These are phyloP conservation scores for Drosophila nr. fundita DNA, from an alignment of 2,888 invertebrate genomes.

Conservation along the genomic window DNA sequence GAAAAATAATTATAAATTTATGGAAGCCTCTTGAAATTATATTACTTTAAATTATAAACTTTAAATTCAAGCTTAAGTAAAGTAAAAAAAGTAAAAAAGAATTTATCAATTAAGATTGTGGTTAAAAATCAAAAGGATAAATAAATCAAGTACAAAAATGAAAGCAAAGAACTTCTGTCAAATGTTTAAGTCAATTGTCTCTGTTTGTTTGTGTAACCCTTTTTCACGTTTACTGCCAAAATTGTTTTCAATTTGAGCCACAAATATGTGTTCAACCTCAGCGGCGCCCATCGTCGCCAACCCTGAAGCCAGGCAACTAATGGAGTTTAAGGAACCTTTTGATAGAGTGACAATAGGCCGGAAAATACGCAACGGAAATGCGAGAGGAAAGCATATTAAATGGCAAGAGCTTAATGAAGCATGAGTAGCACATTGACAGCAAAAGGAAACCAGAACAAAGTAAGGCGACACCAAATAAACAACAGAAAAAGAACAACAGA, in stretches of 20 bases:
- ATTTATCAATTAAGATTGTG: background rate
- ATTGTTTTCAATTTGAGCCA: slow-evolving; percentile 65
- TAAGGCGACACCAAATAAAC: slow-evolving; percentile 46
- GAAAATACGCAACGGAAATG: slow-evolving; percentile 61
- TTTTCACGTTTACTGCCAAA: slow-evolving; percentile 38
- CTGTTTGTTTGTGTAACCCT: slow-evolving; percentile 59
- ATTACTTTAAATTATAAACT: background rate
- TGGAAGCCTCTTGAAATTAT: no score
- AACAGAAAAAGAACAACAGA: background rate
- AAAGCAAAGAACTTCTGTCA: background rate
- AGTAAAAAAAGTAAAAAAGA: background rate
- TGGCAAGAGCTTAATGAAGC: slow-evolving; percentile 77
- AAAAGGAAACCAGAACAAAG: slow-evolving; percentile 54
- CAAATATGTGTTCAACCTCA: slow-evolving; percentile 34
- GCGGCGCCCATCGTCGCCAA: background rate
- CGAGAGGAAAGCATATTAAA: slow-evolving; percentile 72
- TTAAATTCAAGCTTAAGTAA: background rate
- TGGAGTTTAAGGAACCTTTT: slow-evolving; percentile 54
- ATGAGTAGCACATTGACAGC: slow-evolving; percentile 52
- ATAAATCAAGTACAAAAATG: background rate
- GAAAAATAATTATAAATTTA: background rate
- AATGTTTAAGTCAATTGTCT: slow-evolving; percentile 16
- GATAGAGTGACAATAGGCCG: slow-evolving; percentile 69
- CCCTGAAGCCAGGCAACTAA: slow-evolving; percentile 8
- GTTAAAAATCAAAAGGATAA: background rate